Evolutionary conservation across 2,888 invertebrate species (phyloP).

Genomic region (Xanthorhoe designata): DNA sequence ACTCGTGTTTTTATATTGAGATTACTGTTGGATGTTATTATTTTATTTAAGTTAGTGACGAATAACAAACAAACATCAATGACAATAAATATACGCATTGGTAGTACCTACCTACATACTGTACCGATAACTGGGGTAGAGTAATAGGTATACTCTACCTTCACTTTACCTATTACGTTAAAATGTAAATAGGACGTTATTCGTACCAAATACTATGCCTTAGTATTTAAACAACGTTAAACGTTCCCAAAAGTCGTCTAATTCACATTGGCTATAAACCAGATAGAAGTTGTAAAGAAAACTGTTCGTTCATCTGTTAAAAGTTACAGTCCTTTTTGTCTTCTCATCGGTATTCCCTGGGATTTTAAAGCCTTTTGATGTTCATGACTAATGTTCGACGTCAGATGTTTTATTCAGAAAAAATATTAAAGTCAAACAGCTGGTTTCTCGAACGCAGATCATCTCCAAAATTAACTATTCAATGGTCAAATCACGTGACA

Average conservation of each 20-base stretch:
- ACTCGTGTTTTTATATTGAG: no score
- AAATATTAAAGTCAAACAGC: no score
- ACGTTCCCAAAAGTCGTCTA: conserved; percentile 29
- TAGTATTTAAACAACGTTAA: conserved; percentile 16
- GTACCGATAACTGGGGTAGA: no score
- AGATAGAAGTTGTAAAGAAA: conserved; percentile 38
- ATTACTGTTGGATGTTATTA: no score
- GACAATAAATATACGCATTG: no score
- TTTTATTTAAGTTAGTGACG: no score
- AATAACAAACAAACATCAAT: no score
- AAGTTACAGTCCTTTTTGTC: conserved; percentile 45
- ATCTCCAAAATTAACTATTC: no score
- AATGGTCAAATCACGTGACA: no score
- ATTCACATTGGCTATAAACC: conserved; percentile 26
- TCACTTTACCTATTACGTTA: background rate
- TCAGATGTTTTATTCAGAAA: conserved; percentile 31
- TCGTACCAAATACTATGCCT: background rate
- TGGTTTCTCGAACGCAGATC: no score
- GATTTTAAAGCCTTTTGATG: conserved; percentile 43
- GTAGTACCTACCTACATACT: no score
- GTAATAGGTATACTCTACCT: background rate
- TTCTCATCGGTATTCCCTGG: conserved; percentile 42
- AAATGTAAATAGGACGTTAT: background rate
- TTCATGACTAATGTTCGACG: conserved; percentile 41
- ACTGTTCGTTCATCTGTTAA: conserved; percentile 44